Conservation (phyloP, 1,140 invertebrate species). For the Hypothenemus hampei region DNA sequence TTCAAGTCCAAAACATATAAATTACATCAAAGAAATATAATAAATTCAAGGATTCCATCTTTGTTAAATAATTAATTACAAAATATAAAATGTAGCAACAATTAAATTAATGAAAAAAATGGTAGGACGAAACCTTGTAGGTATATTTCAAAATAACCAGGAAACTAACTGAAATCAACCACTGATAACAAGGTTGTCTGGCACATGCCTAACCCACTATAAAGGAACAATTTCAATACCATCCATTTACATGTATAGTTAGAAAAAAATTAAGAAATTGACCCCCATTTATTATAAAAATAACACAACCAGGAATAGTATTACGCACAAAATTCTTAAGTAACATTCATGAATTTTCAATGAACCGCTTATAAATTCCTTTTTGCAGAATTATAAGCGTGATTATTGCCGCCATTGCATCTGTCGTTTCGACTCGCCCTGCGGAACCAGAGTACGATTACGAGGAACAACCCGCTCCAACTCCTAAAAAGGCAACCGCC, state of each 20-base stretch:
- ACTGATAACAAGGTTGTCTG: too few relatives aligned
- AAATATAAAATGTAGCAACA: too few relatives aligned
- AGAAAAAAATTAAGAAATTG: neutral
- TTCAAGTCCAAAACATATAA: too few relatives aligned
- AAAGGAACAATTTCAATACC: neutral
- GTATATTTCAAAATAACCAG: too few relatives aligned
- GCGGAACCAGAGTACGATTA: slow-evolving; percentile 42
- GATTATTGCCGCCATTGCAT: slow-evolving; percentile 35
- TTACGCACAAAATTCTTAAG: neutral
- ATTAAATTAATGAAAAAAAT: too few relatives aligned
- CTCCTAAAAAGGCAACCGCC: slow-evolving; percentile 35
- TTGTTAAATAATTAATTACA: too few relatives aligned
- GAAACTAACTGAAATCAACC: too few relatives aligned
- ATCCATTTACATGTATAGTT: neutral
- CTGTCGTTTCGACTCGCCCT: slow-evolving; percentile 35
- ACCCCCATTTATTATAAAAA: neutral
- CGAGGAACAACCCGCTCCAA: slow-evolving; percentile 38
- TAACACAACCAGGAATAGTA: neutral
- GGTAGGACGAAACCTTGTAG: too few relatives aligned
- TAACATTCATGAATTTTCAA: neutral
- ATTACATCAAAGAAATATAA: too few relatives aligned
- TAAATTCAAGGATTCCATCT: too few relatives aligned
- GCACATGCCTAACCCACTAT: too few relatives aligned
- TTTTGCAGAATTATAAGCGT: slow-evolving; percentile 28
- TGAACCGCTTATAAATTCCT: neutral